Percentiles rank a stretch among this genome's conserved stretches.
Evolutionary conservation across 1,140 invertebrate species (phyloP).

Genomic region (Tetraneura akinire): DNA sequence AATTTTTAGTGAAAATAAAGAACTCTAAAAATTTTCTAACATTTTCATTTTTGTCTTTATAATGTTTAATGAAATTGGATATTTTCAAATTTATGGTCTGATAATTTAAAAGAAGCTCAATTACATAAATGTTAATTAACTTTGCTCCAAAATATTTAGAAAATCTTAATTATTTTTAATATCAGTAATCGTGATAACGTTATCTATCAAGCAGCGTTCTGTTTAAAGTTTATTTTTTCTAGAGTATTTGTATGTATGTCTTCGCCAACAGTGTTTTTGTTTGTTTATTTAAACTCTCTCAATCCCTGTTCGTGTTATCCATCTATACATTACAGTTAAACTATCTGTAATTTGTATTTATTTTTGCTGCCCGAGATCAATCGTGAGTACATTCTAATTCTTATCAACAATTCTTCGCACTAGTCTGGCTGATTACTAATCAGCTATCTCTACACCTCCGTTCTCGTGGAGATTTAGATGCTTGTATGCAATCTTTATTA

Average conservation of each 20-base stretch:
- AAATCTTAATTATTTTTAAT: too few relatives aligned
- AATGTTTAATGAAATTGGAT: too few relatives aligned
- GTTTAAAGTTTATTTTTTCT: constrained; percentile 10
- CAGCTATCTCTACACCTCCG: background rate
- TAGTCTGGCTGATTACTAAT: background rate
- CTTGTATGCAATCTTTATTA: background rate
- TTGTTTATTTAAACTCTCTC: background rate
- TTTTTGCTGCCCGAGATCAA: background rate
- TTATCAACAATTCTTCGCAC: background rate
- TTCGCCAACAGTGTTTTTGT: background rate
- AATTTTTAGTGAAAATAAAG: too few relatives aligned
- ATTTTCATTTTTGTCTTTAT: too few relatives aligned
- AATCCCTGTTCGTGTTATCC: background rate
- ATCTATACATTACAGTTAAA: constrained; percentile 2
- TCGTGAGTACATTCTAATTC: background rate
- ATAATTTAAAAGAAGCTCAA: too few relatives aligned
- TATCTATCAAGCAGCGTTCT: background rate
- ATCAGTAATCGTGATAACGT: constrained; percentile 14
- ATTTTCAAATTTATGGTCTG: too few relatives aligned
- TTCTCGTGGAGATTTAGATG: constrained; percentile 12
- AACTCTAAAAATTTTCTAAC: too few relatives aligned
- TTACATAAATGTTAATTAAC: too few relatives aligned
- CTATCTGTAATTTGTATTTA: background rate
- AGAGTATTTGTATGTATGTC: background rate
- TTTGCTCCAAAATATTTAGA: too few relatives aligned